Evolutionary conservation across 2,888 invertebrate genomes (phyloP), one percentile per base, ranked within the genome.

Genomic region (Phalangium opilio): DNA sequence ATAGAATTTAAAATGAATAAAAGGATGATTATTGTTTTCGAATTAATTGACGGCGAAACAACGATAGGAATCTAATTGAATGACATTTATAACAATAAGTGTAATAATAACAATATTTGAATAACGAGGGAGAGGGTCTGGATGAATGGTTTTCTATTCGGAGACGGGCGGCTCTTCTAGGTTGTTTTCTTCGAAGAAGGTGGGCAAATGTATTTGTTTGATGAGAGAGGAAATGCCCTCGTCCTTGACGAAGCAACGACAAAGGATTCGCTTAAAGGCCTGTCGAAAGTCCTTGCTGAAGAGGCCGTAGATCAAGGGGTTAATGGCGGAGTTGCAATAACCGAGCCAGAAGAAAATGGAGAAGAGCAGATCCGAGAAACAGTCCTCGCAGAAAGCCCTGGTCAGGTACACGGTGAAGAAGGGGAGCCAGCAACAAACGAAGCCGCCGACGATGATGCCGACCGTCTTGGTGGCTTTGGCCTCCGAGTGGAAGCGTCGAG

Each of bases 381-480:
- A 89, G 51, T 80, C 75, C 12, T 52, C 50, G 64, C 85, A 87
- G 65, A 86, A 91, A 0, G 89, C 90, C 11, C 86, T 75, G 47
- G 90, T 76, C 42, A 91, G 75, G 67, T 93, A 93, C 70, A 90
- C 84, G 41, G 89, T 87, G 71, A 95, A 91, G 72, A 95, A 95
- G 0, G 93, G 93, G 48, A 90, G 74, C 95, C 95, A 96, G 67
- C 95, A 96, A 61, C 84, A 76, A 47, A 93, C 89, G 70, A 96
- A 96, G 41, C 90, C 85, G 1, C 95, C 95, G 3, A 96, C 93
- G 54, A 96, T 95, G 55, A 96, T 91, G 51, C 89, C 93, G 45
- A 95, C 72, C 1, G 93, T 93, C 67, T 93, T 93, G 2, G 93
- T 91, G 1, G 93, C 93, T 70, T 93, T 93, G 0, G 91, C 91